phyloP scores from a whole-genome alignment of 2,113 vertebrate genomes.

The Eonycteris spelaea region DNA sequence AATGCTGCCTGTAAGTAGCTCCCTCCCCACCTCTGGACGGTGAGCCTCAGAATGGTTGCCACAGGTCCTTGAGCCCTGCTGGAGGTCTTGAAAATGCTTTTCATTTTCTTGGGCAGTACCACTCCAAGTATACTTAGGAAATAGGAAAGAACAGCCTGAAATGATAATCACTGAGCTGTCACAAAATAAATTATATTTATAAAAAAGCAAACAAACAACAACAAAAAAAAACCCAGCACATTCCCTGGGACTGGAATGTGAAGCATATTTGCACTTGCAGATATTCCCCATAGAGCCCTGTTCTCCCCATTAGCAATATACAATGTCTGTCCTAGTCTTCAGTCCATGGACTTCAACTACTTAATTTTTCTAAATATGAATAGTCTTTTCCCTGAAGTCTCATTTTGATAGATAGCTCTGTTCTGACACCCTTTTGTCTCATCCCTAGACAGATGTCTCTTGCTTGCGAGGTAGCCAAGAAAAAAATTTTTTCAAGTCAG shows the following conservation, averaged over 20 bases:
- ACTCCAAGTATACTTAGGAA: not conserved
- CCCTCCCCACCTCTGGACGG: too few relatives aligned
- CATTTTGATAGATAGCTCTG: constrained; percentile 41
- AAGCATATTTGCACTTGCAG: not conserved
- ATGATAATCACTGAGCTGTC: not conserved
- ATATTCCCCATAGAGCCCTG: not conserved
- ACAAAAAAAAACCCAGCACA: not conserved
- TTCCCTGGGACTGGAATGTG: not conserved
- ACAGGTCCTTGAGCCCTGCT: not conserved
- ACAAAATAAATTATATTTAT: constrained; percentile 33
- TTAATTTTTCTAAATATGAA: constrained; percentile 59
- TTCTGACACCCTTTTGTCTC: constrained; percentile 52
- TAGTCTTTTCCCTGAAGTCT: constrained; percentile 51
- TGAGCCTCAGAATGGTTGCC: not conserved
- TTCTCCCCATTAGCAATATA: not conserved
- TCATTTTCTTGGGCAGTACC: not conserved
- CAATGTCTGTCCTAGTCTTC: not conserved
- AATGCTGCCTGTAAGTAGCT: too few relatives aligned
- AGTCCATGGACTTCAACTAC: constrained; percentile 39
- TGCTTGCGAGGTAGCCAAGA: constrained; percentile 36
- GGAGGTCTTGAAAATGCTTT: not conserved
- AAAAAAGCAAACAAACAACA: not conserved
- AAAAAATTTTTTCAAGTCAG: constrained; percentile 43
- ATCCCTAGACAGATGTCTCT: constrained; percentile 44
- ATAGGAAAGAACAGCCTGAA: not conserved